These are phyloP conservation scores for Leptothorax acervorum DNA, from an alignment of 2,888 invertebrate genomes.

Conservation along the genomic window DNA sequence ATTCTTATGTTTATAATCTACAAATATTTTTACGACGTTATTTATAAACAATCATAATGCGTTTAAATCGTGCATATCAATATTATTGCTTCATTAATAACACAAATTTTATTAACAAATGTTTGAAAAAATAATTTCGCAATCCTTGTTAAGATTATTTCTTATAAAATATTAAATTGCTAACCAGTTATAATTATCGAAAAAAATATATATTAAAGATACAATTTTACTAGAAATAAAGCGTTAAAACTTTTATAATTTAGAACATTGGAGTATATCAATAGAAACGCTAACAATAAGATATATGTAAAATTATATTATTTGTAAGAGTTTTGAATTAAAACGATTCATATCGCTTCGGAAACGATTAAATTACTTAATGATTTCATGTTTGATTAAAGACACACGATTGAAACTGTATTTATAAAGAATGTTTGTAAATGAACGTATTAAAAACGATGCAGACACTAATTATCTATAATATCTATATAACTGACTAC, in stretches of 20 bases:
- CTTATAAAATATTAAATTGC: neutral
- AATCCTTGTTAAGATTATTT: neutral
- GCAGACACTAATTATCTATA: neutral
- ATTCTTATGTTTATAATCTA: neutral
- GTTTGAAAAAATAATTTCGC: neutral
- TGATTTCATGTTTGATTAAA: constrained; percentile 8
- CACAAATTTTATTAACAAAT: neutral
- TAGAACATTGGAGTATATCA: neutral
- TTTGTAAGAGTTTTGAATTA: constrained; percentile 7
- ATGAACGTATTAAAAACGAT: neutral
- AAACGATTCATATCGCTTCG: neutral
- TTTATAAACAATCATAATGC: neutral
- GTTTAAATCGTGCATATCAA: neutral
- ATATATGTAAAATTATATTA: neutral
- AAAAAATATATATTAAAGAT: neutral
- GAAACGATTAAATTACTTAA: neutral
- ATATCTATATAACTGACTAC: neutral
- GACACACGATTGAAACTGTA: neutral
- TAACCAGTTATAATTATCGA: neutral
- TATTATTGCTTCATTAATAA: neutral
- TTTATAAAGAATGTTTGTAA: neutral
- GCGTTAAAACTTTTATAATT: neutral
- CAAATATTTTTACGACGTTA: neutral
- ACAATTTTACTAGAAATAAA: neutral
- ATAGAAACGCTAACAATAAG: neutral